phyloP scores from a whole-genome alignment of 2,888 invertebrate genomes.

The Lottia scabra region DNA sequence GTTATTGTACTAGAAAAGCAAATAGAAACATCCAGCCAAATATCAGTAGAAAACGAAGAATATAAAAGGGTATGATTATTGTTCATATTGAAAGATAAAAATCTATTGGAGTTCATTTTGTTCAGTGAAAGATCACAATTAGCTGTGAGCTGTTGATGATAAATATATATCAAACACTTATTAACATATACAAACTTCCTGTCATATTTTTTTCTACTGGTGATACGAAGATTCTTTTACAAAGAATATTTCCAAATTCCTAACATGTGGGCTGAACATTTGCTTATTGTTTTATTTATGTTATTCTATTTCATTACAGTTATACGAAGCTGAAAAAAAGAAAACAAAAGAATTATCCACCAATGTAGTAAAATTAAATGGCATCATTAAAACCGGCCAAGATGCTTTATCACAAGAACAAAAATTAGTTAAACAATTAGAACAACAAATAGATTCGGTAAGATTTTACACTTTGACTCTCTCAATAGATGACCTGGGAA shows the following conservation, averaged over 20 bases:
- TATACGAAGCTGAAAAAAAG: slow-evolving; percentile 60
- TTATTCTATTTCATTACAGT: slow-evolving; percentile 9
- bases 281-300: no score
- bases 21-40: slow-evolving; percentile 36
- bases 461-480: not conserved
- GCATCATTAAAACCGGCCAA: slow-evolving; percentile 68
- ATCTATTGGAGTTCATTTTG: no score
- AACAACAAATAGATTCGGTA: slow-evolving; percentile 54
- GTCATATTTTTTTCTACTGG: no score
- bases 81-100: no score
- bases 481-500: no score
- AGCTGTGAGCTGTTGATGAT: no score
- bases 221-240: no score
- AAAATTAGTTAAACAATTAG: slow-evolving; percentile 60
- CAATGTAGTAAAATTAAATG: slow-evolving; percentile 62
- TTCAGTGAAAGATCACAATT: no score
- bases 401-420: slow-evolving; percentile 68
- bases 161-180: no score
- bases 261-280: no score
- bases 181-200: no score
- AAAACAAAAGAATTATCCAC: slow-evolving; percentile 63
- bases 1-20: slow-evolving; percentile 37
- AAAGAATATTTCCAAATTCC: no score
- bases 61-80: slow-evolving; percentile 36
- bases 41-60: slow-evolving; percentile 33